These are phyloP conservation scores for Donacobius atricapilla DNA, from an alignment of 2,113 vertebrate genomes.

Conservation along the genomic window DNA sequence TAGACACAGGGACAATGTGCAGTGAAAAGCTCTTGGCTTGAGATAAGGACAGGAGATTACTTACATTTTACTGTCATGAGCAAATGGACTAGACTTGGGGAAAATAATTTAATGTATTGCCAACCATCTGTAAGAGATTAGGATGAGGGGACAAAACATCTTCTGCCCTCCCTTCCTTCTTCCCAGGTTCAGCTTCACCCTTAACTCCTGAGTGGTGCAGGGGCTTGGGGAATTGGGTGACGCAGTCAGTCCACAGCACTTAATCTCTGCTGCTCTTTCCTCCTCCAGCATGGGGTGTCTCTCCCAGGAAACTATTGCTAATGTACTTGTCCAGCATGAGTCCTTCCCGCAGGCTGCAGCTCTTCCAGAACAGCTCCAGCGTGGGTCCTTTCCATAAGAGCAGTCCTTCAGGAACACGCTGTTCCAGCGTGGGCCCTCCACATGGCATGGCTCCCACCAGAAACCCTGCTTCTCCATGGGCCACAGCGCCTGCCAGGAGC, in stretches of 20 bases:
- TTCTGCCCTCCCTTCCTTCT: background rate
- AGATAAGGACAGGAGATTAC: background rate
- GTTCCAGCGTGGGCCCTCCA: rapidly evolving
- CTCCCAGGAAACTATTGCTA: background rate
- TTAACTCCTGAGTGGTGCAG: background rate
- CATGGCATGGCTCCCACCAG: background rate
- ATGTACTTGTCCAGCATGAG: background rate
- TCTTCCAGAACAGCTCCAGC: background rate
- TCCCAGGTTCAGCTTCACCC: background rate
- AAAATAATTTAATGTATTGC: background rate
- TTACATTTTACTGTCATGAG: background rate
- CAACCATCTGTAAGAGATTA: background rate
- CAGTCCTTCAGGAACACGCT: background rate
- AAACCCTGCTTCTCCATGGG: background rate
- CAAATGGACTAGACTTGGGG: rapidly evolving
- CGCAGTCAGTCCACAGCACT: rapidly evolving
- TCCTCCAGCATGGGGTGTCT: background rate
- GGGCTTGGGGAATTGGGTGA: background rate
- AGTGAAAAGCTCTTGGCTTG: background rate
- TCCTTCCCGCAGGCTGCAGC: background rate
- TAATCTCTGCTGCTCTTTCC: background rate
- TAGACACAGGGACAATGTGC: background rate
- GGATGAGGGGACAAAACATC: background rate
- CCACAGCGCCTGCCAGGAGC: background rate
- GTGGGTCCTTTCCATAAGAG: background rate